Percentiles rank a stretch among this genome's conserved stretches.
phyloP scores from a whole-genome alignment of 2,888 invertebrate species.

The Isoperla grammatica region DNA sequence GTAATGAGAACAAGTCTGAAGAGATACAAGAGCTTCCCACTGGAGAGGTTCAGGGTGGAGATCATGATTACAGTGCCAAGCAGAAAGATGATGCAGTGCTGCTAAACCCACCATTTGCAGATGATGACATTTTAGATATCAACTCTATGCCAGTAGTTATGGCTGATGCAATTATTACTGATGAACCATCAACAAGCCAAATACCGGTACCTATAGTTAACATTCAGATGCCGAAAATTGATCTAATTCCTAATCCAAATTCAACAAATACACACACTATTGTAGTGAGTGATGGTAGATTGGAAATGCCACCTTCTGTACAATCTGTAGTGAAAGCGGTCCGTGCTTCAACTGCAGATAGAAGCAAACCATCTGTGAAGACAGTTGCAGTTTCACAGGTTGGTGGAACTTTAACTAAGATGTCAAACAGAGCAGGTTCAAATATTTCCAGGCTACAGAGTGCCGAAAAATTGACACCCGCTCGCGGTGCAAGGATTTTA shows the following conservation, averaged over 20 bases:
- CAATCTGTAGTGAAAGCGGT: conserved; percentile 6
- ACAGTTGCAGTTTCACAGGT: too few species aligned
- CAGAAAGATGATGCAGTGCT: neutral
- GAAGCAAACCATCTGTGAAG: neutral
- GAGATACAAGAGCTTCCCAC: neutral
- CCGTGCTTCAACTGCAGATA: neutral
- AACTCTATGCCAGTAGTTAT: conserved; percentile 72
- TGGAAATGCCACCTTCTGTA: neutral
- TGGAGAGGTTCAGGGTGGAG: conserved; percentile 8
- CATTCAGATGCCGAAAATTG: conserved; percentile 10
- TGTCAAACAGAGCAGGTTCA: too few species aligned
- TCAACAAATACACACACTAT: neutral
- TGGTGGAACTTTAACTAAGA: too few species aligned
- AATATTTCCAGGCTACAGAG: too few species aligned
- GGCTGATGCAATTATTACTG: conserved; percentile 52
- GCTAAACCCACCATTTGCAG: conserved; percentile 16
- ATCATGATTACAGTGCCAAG: conserved; percentile 20
- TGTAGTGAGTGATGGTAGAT: neutral
- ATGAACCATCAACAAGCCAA: conserved; percentile 1
- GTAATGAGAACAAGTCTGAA: neutral
- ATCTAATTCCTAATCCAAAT: neutral
- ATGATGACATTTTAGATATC: conserved; percentile 52
- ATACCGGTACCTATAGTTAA: neutral
- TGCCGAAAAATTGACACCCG: neutral
- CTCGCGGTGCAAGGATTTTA: neutral